Evolutionary conservation across 2,888 invertebrate genomes (phyloP).

Genomic region (Andrena marginata): DNA sequence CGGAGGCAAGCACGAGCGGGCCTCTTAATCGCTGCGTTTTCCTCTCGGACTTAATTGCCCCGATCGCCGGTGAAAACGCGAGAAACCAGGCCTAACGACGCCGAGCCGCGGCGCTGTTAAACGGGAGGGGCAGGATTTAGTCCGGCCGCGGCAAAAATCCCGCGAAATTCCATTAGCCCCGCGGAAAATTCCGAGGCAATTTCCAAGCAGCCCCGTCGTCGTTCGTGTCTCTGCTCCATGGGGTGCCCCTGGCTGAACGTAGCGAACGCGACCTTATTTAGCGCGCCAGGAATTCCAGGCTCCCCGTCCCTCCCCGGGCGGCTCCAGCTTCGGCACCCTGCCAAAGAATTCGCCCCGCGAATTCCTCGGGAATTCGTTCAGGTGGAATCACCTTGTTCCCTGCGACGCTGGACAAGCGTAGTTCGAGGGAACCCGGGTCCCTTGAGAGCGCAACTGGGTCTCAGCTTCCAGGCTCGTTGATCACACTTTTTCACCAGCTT

Average conservation of each 20-base stretch:
- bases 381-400: conserved; percentile 60
- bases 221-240: conserved; percentile 45
- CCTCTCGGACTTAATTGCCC: conserved; percentile 54
- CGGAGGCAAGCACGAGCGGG: background rate
- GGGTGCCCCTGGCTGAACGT: conserved; percentile 49
- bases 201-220: conserved; percentile 33
- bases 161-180: conserved; percentile 51
- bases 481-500: too few species aligned
- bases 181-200: conserved; percentile 58
- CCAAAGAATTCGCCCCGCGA: conserved; percentile 62
- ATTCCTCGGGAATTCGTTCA: conserved; percentile 69
- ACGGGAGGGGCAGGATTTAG: conserved; percentile 25
- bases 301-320: conserved; percentile 40
- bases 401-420: conserved; percentile 20
- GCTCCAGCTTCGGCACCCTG: conserved; percentile 55
- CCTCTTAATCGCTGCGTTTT: conserved; percentile 29
- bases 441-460: too few species aligned
- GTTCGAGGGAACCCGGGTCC: background rate
- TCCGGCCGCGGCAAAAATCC: conserved; percentile 30
- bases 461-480: too few species aligned
- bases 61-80: conserved; percentile 14
- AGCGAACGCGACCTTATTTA: conserved; percentile 68
- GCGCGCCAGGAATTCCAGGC: conserved; percentile 65
- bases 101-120: conserved; percentile 12
- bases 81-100: conserved; percentile 34